Percentiles rank a stretch among this genome's conserved stretches.
Evolutionary conservation across 2,113 vertebrate species (phyloP).

Genomic region (Gopherus flavomarginatus): DNA sequence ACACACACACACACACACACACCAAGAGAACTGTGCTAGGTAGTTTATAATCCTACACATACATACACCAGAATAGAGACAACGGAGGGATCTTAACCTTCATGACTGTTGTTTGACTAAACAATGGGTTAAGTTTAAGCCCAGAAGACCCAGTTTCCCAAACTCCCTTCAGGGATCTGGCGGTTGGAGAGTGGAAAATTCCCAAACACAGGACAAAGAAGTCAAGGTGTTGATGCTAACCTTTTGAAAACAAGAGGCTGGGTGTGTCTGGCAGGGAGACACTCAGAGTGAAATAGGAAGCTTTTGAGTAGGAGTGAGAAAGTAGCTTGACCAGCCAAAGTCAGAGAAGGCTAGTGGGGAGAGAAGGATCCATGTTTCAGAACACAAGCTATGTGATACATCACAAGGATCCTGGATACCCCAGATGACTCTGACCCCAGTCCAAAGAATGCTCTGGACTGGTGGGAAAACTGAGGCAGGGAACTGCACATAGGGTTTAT

Average conservation of each 20-base stretch:
- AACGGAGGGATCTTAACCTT: neutral
- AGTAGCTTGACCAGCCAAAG: neutral
- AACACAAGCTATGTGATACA: neutral
- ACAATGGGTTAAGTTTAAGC: neutral
- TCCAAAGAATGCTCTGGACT: neutral
- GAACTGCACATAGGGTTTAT: neutral
- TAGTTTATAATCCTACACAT: neutral
- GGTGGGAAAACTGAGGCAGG: neutral
- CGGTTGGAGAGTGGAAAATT: neutral
- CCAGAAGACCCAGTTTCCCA: neutral
- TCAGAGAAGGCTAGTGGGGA: neutral
- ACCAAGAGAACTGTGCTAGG: neutral
- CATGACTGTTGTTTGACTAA: neutral
- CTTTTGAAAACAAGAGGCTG: neutral
- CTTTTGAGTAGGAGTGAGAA: neutral
- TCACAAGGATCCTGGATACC: neutral
- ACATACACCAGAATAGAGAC: neutral
- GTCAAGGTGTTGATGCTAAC: neutral
- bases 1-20: too few species aligned
- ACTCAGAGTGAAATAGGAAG: neutral
- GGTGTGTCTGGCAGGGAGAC: neutral
- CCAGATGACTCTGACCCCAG: neutral
- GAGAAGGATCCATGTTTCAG: neutral
- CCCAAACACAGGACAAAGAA: neutral
- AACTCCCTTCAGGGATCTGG: neutral